Conservation (phyloP, 2,113 vertebrate species). For the Galeopterus variegatus region DNA sequence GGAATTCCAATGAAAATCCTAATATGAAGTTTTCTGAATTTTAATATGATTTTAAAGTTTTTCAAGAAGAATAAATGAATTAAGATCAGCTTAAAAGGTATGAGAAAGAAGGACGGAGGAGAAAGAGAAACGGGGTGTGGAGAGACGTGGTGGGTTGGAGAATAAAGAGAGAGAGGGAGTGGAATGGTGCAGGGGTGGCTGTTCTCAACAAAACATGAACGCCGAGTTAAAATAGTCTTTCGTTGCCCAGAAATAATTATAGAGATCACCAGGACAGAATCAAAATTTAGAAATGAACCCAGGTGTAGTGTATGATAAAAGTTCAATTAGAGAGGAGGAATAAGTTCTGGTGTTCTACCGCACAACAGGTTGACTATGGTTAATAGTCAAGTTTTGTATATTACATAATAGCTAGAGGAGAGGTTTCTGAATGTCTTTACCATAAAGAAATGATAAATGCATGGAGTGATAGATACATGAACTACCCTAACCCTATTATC, state of each 20-base stretch:
- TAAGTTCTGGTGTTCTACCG: no score
- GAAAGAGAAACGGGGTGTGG: rapidly evolving
- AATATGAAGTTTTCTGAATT: neutral
- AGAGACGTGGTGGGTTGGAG: no score
- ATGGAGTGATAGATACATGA: no score
- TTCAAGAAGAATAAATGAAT: constrained; percentile 14
- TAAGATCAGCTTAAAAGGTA: neutral
- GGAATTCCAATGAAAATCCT: neutral
- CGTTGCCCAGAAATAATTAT: neutral
- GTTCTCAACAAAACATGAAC: neutral
- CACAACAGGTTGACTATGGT: no score
- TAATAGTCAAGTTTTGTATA: no score
- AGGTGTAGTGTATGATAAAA: neutral
- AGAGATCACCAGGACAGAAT: neutral
- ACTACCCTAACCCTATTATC: no score
- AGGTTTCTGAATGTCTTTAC: no score
- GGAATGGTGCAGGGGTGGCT: rapidly evolving
- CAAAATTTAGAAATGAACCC: neutral
- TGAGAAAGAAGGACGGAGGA: rapidly evolving
- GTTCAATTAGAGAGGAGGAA: neutral
- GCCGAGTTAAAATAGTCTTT: neutral
- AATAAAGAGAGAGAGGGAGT: no score
- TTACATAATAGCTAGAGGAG: no score
- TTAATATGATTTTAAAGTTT: neutral
- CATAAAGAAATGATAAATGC: no score